Evolutionary conservation across 2,888 invertebrate genomes (phyloP), one percentile per base, ranked within the genome.

Genomic region (Brachyptera putata): DNA sequence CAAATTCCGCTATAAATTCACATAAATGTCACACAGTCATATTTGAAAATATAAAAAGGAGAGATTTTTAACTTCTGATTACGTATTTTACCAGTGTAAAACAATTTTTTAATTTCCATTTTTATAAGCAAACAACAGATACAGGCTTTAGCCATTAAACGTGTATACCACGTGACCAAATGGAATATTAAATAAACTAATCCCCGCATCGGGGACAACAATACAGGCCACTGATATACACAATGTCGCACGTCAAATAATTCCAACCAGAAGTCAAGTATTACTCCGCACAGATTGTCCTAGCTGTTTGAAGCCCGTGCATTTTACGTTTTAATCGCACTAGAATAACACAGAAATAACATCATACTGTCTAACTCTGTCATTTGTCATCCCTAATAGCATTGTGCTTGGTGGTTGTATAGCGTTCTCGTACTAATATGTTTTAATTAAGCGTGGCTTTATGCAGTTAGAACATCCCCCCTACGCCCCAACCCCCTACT

Each of bases 391-490:
- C 60, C 60, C 63, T 63, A 63, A 63, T 63, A 63, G 63, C 58
- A 60, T 63, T 63, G 60, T 60, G 60, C 63, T 60, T 57, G 58
- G 55, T 55, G 63, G 60, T 55, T 63, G 60, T 63, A 57, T 57
- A 60, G 63, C 56, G 56, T 50, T 55, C 60, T 60, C 60, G 63
- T 61, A 63, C 63, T 63, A 63, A 63, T 63, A 64, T 64, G 64
- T 64, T 64, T 64, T 64, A 64, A 64, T 64, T 64, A 64, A 64
- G 64, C 64, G 26, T 56, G 61, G 64, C 60, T 64, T 62, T 61
- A 61, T 60, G 64, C 64, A 64, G 64, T 60, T 64, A 59, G 61
- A 48, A 61, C 60, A n/a, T 74, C 74, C 73, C 73, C 71, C 60
- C 65, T 56, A 58, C 61, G 58, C 41, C 41, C 41, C 21, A 2